These are phyloP conservation scores for Caligus rogercresseyi DNA, from an alignment of 1,140 invertebrate species.

Conservation along the genomic window DNA sequence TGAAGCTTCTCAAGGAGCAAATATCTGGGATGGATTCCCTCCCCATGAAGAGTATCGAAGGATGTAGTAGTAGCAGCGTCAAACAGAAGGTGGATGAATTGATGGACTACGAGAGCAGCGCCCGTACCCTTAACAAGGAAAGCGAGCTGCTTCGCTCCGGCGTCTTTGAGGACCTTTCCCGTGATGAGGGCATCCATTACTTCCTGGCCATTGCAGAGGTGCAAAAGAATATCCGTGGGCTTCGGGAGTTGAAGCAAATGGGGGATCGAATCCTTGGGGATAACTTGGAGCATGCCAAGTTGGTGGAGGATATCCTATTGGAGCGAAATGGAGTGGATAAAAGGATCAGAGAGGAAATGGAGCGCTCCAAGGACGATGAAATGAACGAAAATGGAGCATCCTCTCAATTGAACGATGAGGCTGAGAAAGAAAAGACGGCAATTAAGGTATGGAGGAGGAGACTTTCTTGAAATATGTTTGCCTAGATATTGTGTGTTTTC, in stretches of 20 bases:
- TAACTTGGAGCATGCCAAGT: not conserved
- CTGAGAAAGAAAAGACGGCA: no score
- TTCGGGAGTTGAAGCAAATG: not conserved
- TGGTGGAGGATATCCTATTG: not conserved
- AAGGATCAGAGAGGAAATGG: not conserved
- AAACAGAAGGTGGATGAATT: no score
- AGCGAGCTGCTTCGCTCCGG: not conserved
- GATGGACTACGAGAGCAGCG: not conserved
- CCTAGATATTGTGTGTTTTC: no score
- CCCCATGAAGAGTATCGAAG: not conserved
- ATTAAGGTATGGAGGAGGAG: no score
- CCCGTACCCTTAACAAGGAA: not conserved
- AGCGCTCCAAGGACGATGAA: not conserved
- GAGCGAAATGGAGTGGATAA: not conserved
- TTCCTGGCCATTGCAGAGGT: not conserved
- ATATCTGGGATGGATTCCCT: not conserved
- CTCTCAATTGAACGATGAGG: no score
- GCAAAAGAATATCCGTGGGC: not conserved
- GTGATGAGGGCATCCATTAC: not conserved
- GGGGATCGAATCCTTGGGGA: not conserved
- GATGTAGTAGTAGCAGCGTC: no score
- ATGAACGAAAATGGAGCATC: no score
- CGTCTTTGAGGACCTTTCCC: not conserved
- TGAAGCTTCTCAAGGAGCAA: not conserved
- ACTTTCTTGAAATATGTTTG: no score